Evolutionary conservation across 2,888 invertebrate species (phyloP), one percentile per base, ranked within the genome.

Genomic region (Limnephilus auricula): DNA sequence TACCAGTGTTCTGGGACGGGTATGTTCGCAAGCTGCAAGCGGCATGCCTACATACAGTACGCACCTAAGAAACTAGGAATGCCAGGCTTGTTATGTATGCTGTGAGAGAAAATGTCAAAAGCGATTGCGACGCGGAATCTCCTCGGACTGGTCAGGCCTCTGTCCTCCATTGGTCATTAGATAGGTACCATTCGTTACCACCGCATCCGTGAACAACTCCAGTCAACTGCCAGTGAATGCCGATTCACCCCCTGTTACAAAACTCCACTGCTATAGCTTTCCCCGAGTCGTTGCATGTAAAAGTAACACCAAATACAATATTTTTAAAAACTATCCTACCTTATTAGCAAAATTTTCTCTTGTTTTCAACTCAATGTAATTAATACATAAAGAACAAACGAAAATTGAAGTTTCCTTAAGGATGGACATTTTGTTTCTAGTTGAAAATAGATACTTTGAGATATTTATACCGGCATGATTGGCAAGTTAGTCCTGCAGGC

Each of bases 91-190:
- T 65, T 65, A 65, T 65, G 65, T 65, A 65, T 65, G 25, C 65
- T 65, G 65, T 65, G 65, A 65, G 65, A 65, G 65, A 65, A 65
- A 65, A 65, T 65, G 65, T 65, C 65, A 65, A 65, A 65, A 65
- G 65, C 65, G 65, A 65, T 65, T 25, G 65, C n/a, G n/a, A 65
- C 25, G 65, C 65, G 65, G 65, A 65, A 65, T 25, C 25, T 65
- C 65, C 6, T 65, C n/a, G 65, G 65, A 65, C 65, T 65, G 65
- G 65, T 65, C n/a, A 65, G 65, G 65, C 65, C 65, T 65, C 65
- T 65, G 65, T n/a, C 65, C 2, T 65, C 65, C 25, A n/a, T 25
- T 65, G 65, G 65, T 65, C 65, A 65, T 65, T 65, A 45, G 45
- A 15, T 45, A 45, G 15, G 45, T 45, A 65, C 65, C 25, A 65